Evolutionary conservation across 2,113 vertebrate genomes (phyloP).

Genomic region (Elachura formosa): DNA sequence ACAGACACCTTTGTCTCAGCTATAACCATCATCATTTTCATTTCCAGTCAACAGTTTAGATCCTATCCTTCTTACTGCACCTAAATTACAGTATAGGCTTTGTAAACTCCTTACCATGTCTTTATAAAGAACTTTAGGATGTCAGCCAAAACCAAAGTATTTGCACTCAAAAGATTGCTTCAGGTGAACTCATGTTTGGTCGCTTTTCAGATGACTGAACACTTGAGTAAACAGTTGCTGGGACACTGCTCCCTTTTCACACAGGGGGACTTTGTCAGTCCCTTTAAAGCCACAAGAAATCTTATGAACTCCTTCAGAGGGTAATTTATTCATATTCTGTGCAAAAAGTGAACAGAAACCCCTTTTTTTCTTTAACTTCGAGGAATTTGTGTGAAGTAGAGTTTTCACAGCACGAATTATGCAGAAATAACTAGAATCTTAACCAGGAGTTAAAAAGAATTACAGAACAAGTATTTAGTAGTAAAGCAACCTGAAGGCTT

Average conservation of each 20-base stretch:
- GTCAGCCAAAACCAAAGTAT: conserved; percentile 5
- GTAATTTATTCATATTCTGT: neutral
- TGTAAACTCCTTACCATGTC: neutral
- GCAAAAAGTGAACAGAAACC: conserved; percentile 39
- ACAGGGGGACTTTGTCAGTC: neutral
- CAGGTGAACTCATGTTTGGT: conserved; percentile 38
- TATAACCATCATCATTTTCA: neutral
- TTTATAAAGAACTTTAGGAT: neutral
- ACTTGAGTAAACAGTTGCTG: conserved; percentile 8
- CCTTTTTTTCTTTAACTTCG: neutral
- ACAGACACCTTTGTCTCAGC: neutral
- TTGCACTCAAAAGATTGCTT: conserved; percentile 10
- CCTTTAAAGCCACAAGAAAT: conserved; percentile 45
- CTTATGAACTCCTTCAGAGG: neutral
- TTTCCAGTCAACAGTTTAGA: neutral
- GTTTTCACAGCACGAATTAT: conserved; percentile 56
- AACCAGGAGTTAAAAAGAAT: conserved; percentile 54
- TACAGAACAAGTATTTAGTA: conserved; percentile 59
- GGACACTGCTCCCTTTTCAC: conserved; percentile 9
- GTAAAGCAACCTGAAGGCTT: conserved; percentile 46
- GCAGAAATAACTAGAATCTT: conserved; percentile 38
- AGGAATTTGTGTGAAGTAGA: conserved; percentile 37
- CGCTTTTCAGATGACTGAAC: conserved; percentile 43
- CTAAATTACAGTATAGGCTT: conserved; percentile 40
- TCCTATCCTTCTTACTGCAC: neutral